phyloP scores from a whole-genome alignment of 2,888 invertebrate species.

The Bugula neritina region DNA sequence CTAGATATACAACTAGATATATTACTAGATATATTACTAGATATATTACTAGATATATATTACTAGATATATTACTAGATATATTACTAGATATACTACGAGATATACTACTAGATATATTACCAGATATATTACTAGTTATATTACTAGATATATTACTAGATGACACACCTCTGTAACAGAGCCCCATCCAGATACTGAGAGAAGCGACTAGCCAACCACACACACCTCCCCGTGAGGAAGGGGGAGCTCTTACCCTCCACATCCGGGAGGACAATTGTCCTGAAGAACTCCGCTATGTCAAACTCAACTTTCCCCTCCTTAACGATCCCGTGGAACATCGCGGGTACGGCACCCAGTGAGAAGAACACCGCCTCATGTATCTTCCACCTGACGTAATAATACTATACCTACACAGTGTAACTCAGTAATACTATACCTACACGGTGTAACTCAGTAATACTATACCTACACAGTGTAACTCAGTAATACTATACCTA shows the following conservation, averaged over 20 bases:
- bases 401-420: neutral
- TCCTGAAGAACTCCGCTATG: constrained; percentile 54
- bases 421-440: neutral
- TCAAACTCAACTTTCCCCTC: constrained; percentile 51
- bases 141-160: neutral
- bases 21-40: too few relatives aligned
- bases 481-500: neutral
- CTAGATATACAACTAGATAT: too few relatives aligned
- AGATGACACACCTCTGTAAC: constrained; percentile 7
- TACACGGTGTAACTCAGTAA: neutral
- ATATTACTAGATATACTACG: too few relatives aligned
- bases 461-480: too few relatives aligned
- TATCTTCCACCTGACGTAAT: constrained; percentile 69
- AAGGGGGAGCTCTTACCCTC: constrained; percentile 51
- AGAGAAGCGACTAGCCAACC: constrained; percentile 58
- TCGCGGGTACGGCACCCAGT: constrained; percentile 58
- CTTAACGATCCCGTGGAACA: constrained; percentile 52
- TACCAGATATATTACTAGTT: neutral
- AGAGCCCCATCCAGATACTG: constrained; percentile 40
- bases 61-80: too few relatives aligned
- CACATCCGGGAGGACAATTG: constrained; percentile 57
- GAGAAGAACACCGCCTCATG: constrained; percentile 64
- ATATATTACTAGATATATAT: too few relatives aligned
- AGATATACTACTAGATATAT: neutral
- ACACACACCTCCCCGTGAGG: constrained; percentile 59